Evolutionary conservation across 2,113 vertebrate genomes (phyloP), one percentile per base, ranked within the genome.

Genomic region (Phalacrocorax brasilianus): DNA sequence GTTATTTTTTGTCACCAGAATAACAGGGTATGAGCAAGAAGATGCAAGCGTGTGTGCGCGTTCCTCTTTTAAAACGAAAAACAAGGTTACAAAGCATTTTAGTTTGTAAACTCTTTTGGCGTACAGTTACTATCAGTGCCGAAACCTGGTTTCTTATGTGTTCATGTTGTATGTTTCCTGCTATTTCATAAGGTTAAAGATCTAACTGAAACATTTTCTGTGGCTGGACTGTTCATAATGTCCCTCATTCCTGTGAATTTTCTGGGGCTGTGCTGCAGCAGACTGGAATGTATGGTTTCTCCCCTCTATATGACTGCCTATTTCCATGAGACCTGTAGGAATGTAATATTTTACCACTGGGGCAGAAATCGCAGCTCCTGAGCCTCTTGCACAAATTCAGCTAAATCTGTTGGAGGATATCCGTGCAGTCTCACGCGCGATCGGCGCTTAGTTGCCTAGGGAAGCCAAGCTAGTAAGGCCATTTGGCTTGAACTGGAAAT

Each of bases 381-480:
- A 93, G 44, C 70, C 42, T 42, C 53, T 65, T 18, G 0, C 47
- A 9, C 30, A 17, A 17, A 30, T 65, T 17, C 73, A 49, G 23
- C 15, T 24, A 0, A 1, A 9, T 22, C 38, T 66, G 1, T 9
- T 27, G 12, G 84, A 55, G 42, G 85, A 12, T 14, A 20, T 65
- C 38, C 3, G 1, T 8, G 1, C 7, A 8, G 52, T 5, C 2
- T 74, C 53, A 5, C 24, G 2, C 4, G 0, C 30, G 21, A 0
- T 3, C 40, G 53, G 8, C 21, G 21, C 73, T 35, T 6, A 2
- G 40, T 20, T 27, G 4, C 62, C 15, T 2, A 6, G 42, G 62
- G 61, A 11, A 79, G 38, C 73, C 15, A 4, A 18, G 30, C 28
- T 21, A 4, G 8, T 6, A 5, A 13, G 0, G 61, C 77, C 33